Conservation (phyloP, 2,888 invertebrate genomes). For the Selenia dentaria region DNA sequence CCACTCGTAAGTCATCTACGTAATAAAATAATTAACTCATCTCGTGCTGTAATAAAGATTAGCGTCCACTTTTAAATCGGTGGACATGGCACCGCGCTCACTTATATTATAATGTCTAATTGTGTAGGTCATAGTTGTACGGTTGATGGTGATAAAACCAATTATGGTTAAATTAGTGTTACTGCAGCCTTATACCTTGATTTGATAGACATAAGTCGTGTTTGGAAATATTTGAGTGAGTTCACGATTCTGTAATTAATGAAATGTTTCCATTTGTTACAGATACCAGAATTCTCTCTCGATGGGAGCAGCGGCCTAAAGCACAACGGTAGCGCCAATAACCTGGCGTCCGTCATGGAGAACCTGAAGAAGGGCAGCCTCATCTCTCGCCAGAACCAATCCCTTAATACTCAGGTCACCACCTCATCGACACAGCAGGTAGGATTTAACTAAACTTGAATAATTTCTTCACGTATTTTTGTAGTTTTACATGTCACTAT, state of each 20-base stretch:
- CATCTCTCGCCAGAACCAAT: slow-evolving; percentile 72
- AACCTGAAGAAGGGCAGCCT: slow-evolving; percentile 88
- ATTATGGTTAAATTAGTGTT: background rate
- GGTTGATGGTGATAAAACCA: slow-evolving; percentile 7
- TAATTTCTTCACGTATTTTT: too few relatives aligned
- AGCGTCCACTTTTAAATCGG: slow-evolving; percentile 22
- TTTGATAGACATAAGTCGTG: background rate
- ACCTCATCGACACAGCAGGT: slow-evolving; percentile 84
- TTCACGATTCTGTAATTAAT: background rate
- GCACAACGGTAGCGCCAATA: slow-evolving; percentile 81
- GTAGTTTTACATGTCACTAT: too few relatives aligned
- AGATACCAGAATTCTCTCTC: slow-evolving; percentile 85
- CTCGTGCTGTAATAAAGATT: slow-evolving; percentile 45
- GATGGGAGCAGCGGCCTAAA: slow-evolving; percentile 83
- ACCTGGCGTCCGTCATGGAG: slow-evolving; percentile 89
- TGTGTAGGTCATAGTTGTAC: slow-evolving; percentile 18
- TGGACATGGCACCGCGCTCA: slow-evolving; percentile 4
- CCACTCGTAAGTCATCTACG: slow-evolving; percentile 15
- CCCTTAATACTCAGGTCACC: slow-evolving; percentile 81
- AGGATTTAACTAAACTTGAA: too few relatives aligned
- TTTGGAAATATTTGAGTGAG: background rate
- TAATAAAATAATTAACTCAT: slow-evolving; percentile 34
- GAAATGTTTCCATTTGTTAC: slow-evolving; percentile 43
- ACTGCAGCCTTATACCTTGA: background rate
- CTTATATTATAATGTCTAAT: slow-evolving; percentile 4